Evolutionary conservation across 2,113 vertebrate species (phyloP).

Genomic region (Leptobrachium leishanense): DNA sequence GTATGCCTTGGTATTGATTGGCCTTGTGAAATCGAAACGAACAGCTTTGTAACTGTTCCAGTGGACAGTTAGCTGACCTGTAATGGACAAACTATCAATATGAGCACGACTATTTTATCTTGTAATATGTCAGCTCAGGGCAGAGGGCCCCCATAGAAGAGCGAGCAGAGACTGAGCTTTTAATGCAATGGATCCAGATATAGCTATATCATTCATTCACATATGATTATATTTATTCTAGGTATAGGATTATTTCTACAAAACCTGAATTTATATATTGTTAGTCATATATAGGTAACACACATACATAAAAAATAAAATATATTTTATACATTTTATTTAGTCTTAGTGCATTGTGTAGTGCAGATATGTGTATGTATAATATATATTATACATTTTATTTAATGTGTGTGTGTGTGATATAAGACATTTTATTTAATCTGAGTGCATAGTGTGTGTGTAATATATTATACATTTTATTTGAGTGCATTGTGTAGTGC

Average conservation of each 20-base stretch:
- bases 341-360: not conserved
- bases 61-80: slow-evolving; percentile 99
- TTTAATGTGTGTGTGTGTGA: too few relatives aligned
- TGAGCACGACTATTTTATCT: slow-evolving; percentile 99
- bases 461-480: not conserved
- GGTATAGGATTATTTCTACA: too few relatives aligned
- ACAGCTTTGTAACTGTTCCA: slow-evolving; percentile 99
- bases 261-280: too few relatives aligned
- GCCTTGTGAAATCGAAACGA: slow-evolving; percentile 97
- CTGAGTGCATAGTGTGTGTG: too few relatives aligned
- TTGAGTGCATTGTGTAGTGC: too few relatives aligned
- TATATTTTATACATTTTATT: too few relatives aligned
- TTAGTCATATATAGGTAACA: too few relatives aligned
- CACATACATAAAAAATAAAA: not conserved
- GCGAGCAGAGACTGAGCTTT: slow-evolving; percentile 66
- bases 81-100: slow-evolving; percentile 99
- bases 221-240: too few relatives aligned
- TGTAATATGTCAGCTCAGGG: slow-evolving; percentile 87
- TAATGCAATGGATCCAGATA: slow-evolving; percentile 50
- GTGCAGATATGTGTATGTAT: too few relatives aligned
- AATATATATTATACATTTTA: too few relatives aligned
- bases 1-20: slow-evolving; percentile 97
- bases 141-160: slow-evolving; percentile 58
- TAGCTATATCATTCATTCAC: too few relatives aligned
- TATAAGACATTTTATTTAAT: too few relatives aligned